Base-by-base conservation (phyloP, 2,888 invertebrate genomes). In the Suillia variegata region DNA sequence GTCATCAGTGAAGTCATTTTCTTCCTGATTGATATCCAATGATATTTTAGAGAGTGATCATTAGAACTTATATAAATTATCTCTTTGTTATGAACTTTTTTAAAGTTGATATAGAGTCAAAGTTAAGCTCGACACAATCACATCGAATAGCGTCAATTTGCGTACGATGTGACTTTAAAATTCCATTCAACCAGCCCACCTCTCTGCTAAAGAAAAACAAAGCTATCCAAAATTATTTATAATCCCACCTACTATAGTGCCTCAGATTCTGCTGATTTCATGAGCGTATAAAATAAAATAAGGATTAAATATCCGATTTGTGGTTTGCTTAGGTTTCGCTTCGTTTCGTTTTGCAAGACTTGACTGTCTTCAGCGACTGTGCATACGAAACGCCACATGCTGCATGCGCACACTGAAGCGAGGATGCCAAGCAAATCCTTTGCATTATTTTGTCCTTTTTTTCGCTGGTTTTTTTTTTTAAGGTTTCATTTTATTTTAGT, bases 361-460 rank as follows among this genome's bases (percentile, higher is more conserved):
- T 31, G 31, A 6, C 31, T 31, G 31, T 6, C 31, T 31, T 6
- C 31, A 31, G 6, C n/a, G 31, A 12, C 31, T 31, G 31, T n/a
- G n/a, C n/a, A n/a, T n/a, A n/a, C n/a, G n/a, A 12, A 31, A 8
- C 6, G 31, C 31, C 12, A 12, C 31, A 12, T 31, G 31, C 31
- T 31, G 31, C 31, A 6, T 31, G 31, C 12, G 6, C 12, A 31
- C 6, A 31, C 12, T 31, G 31, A 31, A 31, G 31, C 18, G 34
- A 59, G 54, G 54, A 59, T 55, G 50, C 45, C 45, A 52, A 21
- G 54, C 54, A 55, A 55, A 54, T 55, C 54, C 54, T 51, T 59
- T 45, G 47, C 51, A 51, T 53, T 59, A 49, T 51, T 13, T 55
- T 24, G 15, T 31, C 17, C 48, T 51, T 18, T 22, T 55, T 33